Evolutionary conservation across 2,888 invertebrate genomes (phyloP).

Genomic region (Electrophaes corylata): DNA sequence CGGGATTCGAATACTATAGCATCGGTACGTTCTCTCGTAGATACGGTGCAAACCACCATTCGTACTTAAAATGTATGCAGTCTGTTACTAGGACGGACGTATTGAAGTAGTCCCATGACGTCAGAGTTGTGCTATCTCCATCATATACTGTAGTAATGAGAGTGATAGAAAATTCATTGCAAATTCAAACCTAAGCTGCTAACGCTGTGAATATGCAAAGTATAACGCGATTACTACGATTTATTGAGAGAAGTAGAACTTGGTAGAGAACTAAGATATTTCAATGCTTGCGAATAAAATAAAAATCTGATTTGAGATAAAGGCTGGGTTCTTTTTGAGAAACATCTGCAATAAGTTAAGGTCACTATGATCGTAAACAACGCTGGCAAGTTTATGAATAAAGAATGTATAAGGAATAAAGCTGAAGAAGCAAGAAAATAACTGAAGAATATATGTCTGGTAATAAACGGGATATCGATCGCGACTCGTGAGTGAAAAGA

Average conservation of each 20-base stretch:
- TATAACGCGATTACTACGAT: conserved; percentile 17
- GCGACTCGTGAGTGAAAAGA: too few relatives aligned
- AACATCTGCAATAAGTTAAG: conserved; percentile 1
- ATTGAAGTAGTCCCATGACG: conserved; percentile 55
- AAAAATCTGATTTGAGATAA: not conserved
- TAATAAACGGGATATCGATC: not conserved
- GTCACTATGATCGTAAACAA: conserved; percentile 5
- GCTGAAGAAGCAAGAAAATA: not conserved
- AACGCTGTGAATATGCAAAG: conserved; percentile 31
- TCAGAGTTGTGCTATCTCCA: conserved; percentile 52
- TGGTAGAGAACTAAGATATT: conserved; percentile 1
- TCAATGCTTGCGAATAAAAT: conserved; percentile 15
- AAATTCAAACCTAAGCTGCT: conserved; percentile 31
- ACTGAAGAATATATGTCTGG: not conserved
- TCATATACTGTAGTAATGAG: conserved; percentile 40
- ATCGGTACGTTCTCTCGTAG: conserved; percentile 2
- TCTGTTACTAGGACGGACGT: conserved; percentile 50
- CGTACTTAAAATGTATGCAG: not conserved
- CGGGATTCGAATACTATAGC: conserved; percentile 32
- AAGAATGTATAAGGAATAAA: conserved; percentile 5
- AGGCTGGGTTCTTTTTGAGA: not conserved
- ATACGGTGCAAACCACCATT: conserved; percentile 22
- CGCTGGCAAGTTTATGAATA: conserved; percentile 20
- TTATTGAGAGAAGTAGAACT: too few relatives aligned
- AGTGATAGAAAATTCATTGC: conserved; percentile 58